A percentile compares a stretch with the other conserved stretches of the same genome.
phyloP scores from a whole-genome alignment of 2,797 vertebrate species.

The Octomys mimax region DNA sequence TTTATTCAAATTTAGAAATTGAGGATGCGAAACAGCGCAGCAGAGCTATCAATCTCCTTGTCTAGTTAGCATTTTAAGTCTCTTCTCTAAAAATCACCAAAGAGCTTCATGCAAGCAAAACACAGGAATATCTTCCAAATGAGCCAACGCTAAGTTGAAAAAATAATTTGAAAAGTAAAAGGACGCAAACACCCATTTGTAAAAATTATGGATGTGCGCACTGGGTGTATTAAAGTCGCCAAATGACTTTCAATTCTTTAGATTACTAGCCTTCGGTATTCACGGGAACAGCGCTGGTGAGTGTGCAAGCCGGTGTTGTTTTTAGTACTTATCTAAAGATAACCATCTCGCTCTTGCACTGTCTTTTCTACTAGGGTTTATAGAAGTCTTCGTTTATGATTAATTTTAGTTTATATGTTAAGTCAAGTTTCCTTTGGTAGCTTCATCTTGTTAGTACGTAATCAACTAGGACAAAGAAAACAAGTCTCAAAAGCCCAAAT shows the following conservation, averaged over 20 bases:
- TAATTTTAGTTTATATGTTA: conserved; percentile 28
- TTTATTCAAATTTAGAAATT: conserved; percentile 15
- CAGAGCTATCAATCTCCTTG: conserved; percentile 66
- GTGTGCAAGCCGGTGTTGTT: background rate
- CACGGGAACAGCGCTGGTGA: background rate
- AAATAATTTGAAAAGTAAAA: conserved; percentile 61
- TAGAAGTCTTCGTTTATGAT: background rate
- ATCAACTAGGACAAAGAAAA: conserved; percentile 30
- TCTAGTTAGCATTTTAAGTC: conserved; percentile 70
- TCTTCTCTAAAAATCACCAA: conserved; percentile 72
- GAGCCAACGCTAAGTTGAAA: conserved; percentile 40
- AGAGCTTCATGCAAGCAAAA: conserved; percentile 52
- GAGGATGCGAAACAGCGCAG: background rate
- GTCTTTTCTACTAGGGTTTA: background rate
- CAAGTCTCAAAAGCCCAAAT: background rate
- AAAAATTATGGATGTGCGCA: background rate
- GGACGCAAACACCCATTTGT: background rate
- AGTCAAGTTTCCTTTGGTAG: conserved; percentile 37
- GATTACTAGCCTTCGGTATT: conserved; percentile 25
- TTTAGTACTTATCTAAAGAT: conserved; percentile 20
- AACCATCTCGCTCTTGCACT: background rate
- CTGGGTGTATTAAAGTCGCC: conserved; percentile 39
- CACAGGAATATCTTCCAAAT: conserved; percentile 59
- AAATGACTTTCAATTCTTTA: conserved; percentile 58
- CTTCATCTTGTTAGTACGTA: background rate